Evolutionary conservation across 1,140 invertebrate genomes (phyloP).

Genomic region (Aphaenogaster floridana): DNA sequence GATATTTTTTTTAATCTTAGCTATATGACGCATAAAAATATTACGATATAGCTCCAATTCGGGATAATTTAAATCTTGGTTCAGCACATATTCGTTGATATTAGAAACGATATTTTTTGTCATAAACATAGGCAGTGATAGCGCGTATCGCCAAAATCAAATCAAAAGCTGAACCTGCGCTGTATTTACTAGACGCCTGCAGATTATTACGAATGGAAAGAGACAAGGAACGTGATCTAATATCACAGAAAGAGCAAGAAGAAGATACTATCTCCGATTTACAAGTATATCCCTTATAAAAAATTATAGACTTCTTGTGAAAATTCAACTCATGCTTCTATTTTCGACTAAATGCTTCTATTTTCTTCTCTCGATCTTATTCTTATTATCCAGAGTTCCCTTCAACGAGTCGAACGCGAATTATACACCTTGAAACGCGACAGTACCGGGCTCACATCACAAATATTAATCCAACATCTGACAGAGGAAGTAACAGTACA

Average conservation of each 20-base stretch:
- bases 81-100: neutral
- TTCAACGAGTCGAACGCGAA: slow-evolving; percentile 81
- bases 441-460: slow-evolving; percentile 86
- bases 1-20: neutral
- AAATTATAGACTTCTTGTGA: slow-evolving; percentile 13
- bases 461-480: slow-evolving; percentile 89
- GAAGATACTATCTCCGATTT: slow-evolving; percentile 78
- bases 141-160: slow-evolving; percentile 89
- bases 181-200: slow-evolving; percentile 89
- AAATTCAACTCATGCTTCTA: neutral
- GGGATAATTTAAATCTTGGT: neutral
- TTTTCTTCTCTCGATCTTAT: neutral
- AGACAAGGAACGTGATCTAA: slow-evolving; percentile 91
- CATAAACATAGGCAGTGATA: slow-evolving; percentile 66
- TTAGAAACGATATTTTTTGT: neutral
- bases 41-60: neutral
- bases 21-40: neutral
- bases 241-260: slow-evolving; percentile 82
- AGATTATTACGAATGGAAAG: slow-evolving; percentile 90
- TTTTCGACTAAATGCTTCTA: neutral
- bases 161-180: slow-evolving; percentile 77
- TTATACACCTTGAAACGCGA: slow-evolving; percentile 84
- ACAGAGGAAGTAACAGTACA: slow-evolving; percentile 92
- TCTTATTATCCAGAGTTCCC: slow-evolving; percentile 72
- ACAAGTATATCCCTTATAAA: slow-evolving; percentile 73